A percentile compares a stretch with the other conserved stretches of the same genome.
phyloP scores from a whole-genome alignment of 2,888 invertebrate species.

The Keiferia lycopersicella region DNA sequence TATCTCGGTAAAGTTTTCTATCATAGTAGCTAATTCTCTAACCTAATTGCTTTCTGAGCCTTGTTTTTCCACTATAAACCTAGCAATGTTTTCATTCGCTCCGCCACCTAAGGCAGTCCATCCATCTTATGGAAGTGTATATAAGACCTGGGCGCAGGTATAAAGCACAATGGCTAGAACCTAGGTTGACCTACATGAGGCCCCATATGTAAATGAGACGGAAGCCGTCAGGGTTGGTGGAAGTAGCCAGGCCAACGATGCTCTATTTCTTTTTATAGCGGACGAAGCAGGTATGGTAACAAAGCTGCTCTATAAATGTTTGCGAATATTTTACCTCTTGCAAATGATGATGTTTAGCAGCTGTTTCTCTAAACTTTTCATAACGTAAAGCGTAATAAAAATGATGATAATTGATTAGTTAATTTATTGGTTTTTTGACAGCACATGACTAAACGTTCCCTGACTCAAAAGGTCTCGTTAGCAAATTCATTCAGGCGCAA shows the following conservation, averaged over 20 bases:
- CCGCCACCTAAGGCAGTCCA: slow-evolving; percentile 8
- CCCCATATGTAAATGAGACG: slow-evolving; percentile 51
- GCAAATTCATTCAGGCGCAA: no score
- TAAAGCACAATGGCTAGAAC: slow-evolving; percentile 37
- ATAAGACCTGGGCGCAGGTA: slow-evolving; percentile 17
- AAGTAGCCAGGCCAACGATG: slow-evolving; percentile 35
- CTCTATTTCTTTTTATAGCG: slow-evolving; percentile 11
- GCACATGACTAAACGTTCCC: no score
- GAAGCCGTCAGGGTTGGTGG: slow-evolving; percentile 47
- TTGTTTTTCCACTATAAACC: not conserved
- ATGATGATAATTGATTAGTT: no score
- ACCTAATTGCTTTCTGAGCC: not conserved
- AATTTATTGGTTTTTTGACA: not conserved
- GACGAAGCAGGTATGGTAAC: not conserved
- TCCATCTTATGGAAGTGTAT: slow-evolving; percentile 22
- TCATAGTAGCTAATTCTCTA: no score
- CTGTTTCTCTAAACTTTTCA: no score
- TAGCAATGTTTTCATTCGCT: slow-evolving; percentile 1
- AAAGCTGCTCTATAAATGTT: not conserved
- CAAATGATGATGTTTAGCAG: not conserved
- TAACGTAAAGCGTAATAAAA: no score
- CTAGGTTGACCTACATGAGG: slow-evolving; percentile 53
- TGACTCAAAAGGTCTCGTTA: no score
- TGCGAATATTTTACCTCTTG: not conserved
- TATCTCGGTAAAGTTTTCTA: not conserved